phyloP scores from a whole-genome alignment of 2,888 invertebrate species.

The Sphecodes monilicornis region DNA sequence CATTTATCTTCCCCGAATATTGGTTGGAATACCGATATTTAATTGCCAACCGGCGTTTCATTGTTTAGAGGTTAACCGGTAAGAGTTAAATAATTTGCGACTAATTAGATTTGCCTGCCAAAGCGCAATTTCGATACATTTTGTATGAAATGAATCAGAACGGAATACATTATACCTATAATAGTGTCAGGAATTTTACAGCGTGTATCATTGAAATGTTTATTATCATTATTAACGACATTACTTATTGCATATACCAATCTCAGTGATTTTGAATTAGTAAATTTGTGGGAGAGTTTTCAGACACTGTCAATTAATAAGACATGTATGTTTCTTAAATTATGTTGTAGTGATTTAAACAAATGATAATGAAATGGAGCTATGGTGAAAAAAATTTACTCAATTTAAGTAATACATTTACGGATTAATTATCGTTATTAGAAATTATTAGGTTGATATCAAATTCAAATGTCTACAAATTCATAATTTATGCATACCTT shows the following conservation, averaged over 20 bases:
- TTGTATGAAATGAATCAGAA: neutral
- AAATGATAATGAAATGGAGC: too few relatives aligned
- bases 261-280: neutral
- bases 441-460: too few relatives aligned
- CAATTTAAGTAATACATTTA: too few relatives aligned
- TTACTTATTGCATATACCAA: neutral
- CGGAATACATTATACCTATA: neutral
- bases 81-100: neutral
- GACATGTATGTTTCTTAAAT: neutral
- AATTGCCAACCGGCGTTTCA: constrained; percentile 17
- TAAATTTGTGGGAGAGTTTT: neutral
- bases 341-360: too few relatives aligned
- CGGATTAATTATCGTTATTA: too few relatives aligned
- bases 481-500: too few relatives aligned
- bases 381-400: too few relatives aligned
- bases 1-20: neutral
- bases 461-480: too few relatives aligned
- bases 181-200: neutral
- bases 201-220: neutral
- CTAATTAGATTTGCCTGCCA: neutral
- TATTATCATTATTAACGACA: too few relatives aligned
- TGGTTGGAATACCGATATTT: constrained; percentile 19
- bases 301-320: neutral
- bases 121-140: neutral
- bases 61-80: constrained; percentile 17